Conservation (phyloP, 2,797 vertebrate genomes). For the Sebastes wilsoni region DNA sequence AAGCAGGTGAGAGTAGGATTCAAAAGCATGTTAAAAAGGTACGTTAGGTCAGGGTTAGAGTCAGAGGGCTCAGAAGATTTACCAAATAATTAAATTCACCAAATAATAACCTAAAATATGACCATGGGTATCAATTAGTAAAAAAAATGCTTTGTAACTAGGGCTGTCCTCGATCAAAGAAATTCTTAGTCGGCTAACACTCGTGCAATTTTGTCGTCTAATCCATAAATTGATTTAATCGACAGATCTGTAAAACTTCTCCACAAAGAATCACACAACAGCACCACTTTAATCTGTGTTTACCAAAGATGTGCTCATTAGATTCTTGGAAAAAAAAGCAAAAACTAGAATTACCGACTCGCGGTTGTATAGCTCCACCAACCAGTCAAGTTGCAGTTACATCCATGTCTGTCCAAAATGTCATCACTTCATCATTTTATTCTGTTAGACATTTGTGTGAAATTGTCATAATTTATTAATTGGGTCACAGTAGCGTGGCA, state of each 20-base stretch:
- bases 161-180: background rate
- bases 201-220: rapidly evolving
- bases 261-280: background rate
- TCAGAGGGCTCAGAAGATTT: no score
- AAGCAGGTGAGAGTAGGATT: no score
- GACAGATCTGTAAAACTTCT: no score
- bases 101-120: no score
- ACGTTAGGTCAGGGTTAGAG: no score
- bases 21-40: no score
- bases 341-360: background rate
- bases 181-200: background rate
- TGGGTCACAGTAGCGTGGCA: conserved; percentile 27
- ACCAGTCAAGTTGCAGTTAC: background rate
- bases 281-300: background rate
- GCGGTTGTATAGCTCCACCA: background rate
- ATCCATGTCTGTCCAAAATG: background rate
- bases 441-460: background rate
- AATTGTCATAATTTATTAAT: background rate
- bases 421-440: background rate
- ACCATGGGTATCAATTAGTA: no score
- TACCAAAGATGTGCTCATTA: background rate
- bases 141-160: no score
- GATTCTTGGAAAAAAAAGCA: background rate
- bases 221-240: no score
- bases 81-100: no score